These are phyloP conservation scores for Synanthedon formicaeformis DNA, from an alignment of 2,888 invertebrate genomes.

Conservation along the genomic window DNA sequence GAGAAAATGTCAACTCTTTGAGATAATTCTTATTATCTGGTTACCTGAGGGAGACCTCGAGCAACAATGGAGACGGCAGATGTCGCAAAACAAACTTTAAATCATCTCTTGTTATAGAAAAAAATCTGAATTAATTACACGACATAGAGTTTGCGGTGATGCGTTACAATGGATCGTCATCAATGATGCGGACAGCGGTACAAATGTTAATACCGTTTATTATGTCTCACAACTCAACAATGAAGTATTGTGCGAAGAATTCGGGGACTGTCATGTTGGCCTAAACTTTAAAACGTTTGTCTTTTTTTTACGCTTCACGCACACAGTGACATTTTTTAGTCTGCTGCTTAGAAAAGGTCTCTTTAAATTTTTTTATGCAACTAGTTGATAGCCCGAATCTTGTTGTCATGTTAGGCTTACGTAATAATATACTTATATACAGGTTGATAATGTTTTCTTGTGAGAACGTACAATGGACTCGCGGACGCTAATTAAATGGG, in stretches of 20 bases:
- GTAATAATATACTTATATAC: background rate
- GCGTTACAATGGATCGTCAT: slow-evolving; percentile 64
- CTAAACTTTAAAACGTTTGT: slow-evolving; percentile 44
- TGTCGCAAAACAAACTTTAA: slow-evolving; percentile 66
- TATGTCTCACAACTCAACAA: slow-evolving; percentile 50
- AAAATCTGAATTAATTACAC: slow-evolving; percentile 32
- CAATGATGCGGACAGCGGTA: slow-evolving; percentile 62
- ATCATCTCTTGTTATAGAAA: slow-evolving; percentile 54
- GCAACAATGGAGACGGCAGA: slow-evolving; percentile 59
- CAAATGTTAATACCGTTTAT: slow-evolving; percentile 65
- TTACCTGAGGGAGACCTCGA: slow-evolving; percentile 53
- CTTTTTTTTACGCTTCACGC: slow-evolving; percentile 21
- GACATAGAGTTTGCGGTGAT: slow-evolving; percentile 30
- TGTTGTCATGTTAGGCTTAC: slow-evolving; percentile 9
- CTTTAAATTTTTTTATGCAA: background rate
- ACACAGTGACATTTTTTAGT: background rate
- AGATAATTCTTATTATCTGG: slow-evolving; percentile 62
- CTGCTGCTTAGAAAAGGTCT: background rate
- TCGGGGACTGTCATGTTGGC: slow-evolving; percentile 36
- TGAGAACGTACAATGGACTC: no score
- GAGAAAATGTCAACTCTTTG: slow-evolving; percentile 60
- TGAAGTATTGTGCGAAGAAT: slow-evolving; percentile 59
- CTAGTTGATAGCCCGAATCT: slow-evolving; percentile 3
- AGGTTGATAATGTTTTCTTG: background rate
- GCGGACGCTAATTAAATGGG: no score